These are phyloP conservation scores for Eidolon helvum DNA, from an alignment of 2,113 vertebrate species.

Conservation along the genomic window DNA sequence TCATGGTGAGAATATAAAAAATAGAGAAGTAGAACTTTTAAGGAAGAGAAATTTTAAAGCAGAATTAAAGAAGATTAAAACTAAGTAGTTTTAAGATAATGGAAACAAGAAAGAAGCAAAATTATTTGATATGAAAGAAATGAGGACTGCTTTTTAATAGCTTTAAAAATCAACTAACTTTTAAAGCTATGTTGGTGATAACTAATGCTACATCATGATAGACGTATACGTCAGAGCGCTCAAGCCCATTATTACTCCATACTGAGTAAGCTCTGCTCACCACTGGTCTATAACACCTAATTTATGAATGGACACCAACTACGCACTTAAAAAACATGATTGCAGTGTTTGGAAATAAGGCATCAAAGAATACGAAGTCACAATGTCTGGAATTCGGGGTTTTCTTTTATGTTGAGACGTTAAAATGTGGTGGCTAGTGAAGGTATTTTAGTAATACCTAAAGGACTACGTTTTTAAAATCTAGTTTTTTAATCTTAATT, in stretches of 20 bases:
- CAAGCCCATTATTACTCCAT: accelerated
- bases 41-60: background rate
- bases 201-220: no score
- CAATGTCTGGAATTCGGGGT: background rate
- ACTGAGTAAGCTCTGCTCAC: background rate
- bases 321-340: accelerated
- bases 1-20: background rate
- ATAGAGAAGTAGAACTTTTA: background rate
- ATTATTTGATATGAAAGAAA: background rate
- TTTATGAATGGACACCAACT: background rate
- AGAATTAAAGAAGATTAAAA: background rate
- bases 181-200: no score
- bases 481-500: background rate
- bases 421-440: background rate
- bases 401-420: background rate
- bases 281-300: accelerated
- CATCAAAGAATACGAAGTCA: background rate
- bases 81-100: background rate
- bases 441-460: background rate
- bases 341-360: background rate
- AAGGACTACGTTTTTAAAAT: background rate
- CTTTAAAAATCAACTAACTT: no score
- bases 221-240: no score
- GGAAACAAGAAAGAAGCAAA: background rate
- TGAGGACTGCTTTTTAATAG: no score